These are phyloP conservation scores for Mesoligia furuncula DNA, from an alignment of 2,888 invertebrate genomes.

Conservation along the genomic window DNA sequence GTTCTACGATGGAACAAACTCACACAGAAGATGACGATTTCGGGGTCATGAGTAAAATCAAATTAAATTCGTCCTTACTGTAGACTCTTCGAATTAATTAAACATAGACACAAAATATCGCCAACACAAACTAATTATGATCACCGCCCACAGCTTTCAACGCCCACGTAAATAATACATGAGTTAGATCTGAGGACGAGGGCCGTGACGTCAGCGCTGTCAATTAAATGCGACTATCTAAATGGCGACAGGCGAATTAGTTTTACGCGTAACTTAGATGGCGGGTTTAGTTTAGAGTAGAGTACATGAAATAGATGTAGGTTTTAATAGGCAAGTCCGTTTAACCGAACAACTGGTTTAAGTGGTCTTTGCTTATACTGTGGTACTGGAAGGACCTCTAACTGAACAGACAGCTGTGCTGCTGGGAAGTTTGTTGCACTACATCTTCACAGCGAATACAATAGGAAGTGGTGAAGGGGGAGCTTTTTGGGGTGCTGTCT, in stretches of 20 bases:
- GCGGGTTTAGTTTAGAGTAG: constrained; percentile 38
- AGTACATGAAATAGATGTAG: constrained; percentile 1
- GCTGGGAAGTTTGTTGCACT: no score
- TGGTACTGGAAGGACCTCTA: neutral
- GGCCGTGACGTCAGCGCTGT: constrained; percentile 74
- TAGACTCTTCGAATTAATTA: constrained; percentile 10
- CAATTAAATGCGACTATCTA: constrained; percentile 75
- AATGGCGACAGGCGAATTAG: constrained; percentile 76
- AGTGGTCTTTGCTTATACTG: neutral
- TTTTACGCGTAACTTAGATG: constrained; percentile 56
- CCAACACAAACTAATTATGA: constrained; percentile 63
- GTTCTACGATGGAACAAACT: neutral
- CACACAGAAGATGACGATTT: neutral
- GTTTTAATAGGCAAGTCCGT: neutral
- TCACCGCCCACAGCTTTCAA: constrained; percentile 66
- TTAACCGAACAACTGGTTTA: neutral
- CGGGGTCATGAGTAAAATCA: neutral
- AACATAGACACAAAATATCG: constrained; percentile 40
- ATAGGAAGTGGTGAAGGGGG: neutral
- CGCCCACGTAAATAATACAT: constrained; percentile 74
- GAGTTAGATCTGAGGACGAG: constrained; percentile 68
- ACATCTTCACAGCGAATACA: neutral
- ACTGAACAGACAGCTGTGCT: neutral
- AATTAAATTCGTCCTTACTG: neutral
- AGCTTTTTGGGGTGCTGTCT: accelerated